These are phyloP conservation scores for Pterocles gutturalis DNA, from an alignment of 2,113 vertebrate species.

Conservation along the genomic window DNA sequence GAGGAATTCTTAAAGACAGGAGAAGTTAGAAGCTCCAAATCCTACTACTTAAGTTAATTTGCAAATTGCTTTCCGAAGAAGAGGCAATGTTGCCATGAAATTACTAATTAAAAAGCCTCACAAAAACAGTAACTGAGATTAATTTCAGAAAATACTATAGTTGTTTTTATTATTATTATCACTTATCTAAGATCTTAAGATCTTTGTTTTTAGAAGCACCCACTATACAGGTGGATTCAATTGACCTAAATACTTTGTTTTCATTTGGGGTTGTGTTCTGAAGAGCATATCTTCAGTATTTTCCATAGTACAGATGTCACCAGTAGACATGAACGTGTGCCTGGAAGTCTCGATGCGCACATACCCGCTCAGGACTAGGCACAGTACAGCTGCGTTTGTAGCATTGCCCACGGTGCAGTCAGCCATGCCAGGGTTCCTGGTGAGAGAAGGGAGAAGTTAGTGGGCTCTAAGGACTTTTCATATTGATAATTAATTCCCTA, in stretches of 20 bases:
- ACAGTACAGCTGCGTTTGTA: too few species aligned
- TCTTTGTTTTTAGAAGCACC: not conserved
- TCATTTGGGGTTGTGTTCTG: not conserved
- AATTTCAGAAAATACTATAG: not conserved
- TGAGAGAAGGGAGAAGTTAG: not conserved
- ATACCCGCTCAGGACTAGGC: not conserved
- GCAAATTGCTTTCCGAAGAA: not conserved
- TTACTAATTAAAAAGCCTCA: not conserved
- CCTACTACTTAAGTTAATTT: not conserved
- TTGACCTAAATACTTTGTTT: not conserved
- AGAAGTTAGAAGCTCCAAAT: not conserved
- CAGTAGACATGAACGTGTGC: rapidly evolving
- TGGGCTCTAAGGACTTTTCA: not conserved
- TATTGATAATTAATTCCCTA: not conserved
- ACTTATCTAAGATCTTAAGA: not conserved
- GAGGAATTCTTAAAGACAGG: not conserved
- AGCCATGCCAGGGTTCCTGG: not conserved
- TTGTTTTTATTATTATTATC: not conserved
- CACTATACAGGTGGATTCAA: not conserved
- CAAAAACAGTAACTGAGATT: not conserved
- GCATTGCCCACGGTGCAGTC: not conserved
- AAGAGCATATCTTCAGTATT: not conserved
- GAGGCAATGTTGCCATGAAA: not conserved
- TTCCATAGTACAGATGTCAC: not conserved
- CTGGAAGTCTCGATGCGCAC: rapidly evolving